Evolutionary conservation across 2,113 vertebrate genomes (phyloP).

Genomic region (Microtus ochrogaster): DNA sequence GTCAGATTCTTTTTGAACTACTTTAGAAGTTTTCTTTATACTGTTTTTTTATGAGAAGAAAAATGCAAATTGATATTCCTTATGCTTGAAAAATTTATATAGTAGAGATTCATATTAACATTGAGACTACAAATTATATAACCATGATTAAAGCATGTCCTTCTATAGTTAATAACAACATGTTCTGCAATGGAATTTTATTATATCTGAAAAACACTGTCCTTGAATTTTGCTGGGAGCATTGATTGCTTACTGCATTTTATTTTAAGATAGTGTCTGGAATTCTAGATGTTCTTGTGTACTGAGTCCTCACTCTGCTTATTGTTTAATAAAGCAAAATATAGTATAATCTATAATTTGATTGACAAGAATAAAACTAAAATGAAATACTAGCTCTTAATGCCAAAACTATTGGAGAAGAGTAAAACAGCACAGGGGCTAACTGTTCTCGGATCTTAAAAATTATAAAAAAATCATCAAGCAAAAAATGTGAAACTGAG

Average conservation of each 20-base stretch:
- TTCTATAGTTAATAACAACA: conserved; percentile 31
- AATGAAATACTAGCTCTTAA: conserved; percentile 41
- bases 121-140: conserved; percentile 18
- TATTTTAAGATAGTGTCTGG: conserved; percentile 71
- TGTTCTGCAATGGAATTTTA: conserved; percentile 59
- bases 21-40: conserved; percentile 39
- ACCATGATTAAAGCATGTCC: conserved; percentile 2
- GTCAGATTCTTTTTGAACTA: conserved; percentile 66
- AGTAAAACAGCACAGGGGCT: conserved; percentile 11
- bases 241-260: conserved; percentile 54
- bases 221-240: conserved; percentile 59
- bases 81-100: conserved; percentile 38
- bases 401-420: conserved; percentile 46
- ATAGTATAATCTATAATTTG: conserved; percentile 44
- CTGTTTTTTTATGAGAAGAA: not conserved
- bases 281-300: conserved; percentile 65
- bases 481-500: not conserved
- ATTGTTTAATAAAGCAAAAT: conserved; percentile 55
- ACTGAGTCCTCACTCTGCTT: conserved; percentile 12
- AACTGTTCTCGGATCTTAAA: conserved; percentile 38
- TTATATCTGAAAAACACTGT: conserved; percentile 61
- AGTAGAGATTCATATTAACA: not conserved
- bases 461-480: conserved; percentile 48
- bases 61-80: conserved; percentile 71
- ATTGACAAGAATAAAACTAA: conserved; percentile 54